Percentiles rank a stretch among this genome's conserved stretches.
phyloP scores from a whole-genome alignment of 2,888 invertebrate genomes.

The Archaeoteleia sp. region DNA sequence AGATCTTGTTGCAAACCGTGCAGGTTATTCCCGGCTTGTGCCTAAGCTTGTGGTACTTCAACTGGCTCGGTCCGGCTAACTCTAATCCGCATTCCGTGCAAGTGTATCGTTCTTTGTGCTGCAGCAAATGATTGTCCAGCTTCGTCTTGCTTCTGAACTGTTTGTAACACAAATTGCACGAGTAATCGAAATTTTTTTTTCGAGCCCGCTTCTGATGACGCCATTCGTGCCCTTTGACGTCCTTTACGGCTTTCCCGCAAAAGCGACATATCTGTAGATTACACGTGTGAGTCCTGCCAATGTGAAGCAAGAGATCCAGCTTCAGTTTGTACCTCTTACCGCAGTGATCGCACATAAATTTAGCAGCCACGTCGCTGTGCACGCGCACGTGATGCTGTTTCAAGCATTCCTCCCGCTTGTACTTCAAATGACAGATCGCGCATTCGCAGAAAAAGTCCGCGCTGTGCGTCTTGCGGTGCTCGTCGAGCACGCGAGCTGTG shows the following conservation, averaged over 20 bases:
- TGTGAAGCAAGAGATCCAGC: constrained; percentile 56
- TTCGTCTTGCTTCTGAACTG: constrained; percentile 60
- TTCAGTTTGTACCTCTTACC: constrained; percentile 58
- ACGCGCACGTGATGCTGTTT: constrained; percentile 46
- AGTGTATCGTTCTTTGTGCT: constrained; percentile 57
- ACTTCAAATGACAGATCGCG: constrained; percentile 45
- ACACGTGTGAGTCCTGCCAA: constrained; percentile 53
- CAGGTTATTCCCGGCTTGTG: constrained; percentile 57
- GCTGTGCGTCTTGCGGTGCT: constrained; percentile 30
- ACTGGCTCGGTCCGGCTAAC: constrained; percentile 53
- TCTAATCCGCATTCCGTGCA: constrained; percentile 60
- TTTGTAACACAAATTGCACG: constrained; percentile 59
- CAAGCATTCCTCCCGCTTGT: constrained; percentile 42
- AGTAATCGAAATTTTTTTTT: constrained; percentile 50
- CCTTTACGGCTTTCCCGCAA: constrained; percentile 61
- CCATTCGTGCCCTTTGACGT: constrained; percentile 64
- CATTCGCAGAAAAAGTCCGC: constrained; percentile 26
- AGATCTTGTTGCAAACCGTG: constrained; percentile 59
- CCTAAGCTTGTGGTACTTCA: constrained; percentile 58
- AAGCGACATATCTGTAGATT: constrained; percentile 59
- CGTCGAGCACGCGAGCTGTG: constrained; percentile 39
- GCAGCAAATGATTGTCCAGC: constrained; percentile 60
- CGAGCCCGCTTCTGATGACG: constrained; percentile 57
- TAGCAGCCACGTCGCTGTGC: constrained; percentile 42
- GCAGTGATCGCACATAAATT: constrained; percentile 59